Percentiles rank a stretch among this genome's conserved stretches.
Conservation (phyloP, 2,797 vertebrate species). For the Threskiornis aethiopicus region DNA sequence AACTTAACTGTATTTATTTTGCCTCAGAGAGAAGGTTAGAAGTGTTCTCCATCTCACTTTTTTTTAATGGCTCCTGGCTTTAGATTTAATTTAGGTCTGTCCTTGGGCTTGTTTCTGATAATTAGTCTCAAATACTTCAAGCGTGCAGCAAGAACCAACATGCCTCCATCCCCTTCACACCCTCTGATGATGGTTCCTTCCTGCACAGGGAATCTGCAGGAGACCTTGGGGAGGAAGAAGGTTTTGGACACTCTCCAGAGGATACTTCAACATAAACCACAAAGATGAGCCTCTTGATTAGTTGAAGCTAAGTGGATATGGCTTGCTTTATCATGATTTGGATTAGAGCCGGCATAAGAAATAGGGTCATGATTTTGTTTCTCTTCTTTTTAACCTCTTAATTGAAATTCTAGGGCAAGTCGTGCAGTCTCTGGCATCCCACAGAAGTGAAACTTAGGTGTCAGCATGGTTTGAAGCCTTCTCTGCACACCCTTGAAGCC, state of each 20-base stretch:
- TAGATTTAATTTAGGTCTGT: background rate
- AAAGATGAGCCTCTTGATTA: background rate
- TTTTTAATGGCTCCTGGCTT: constrained; percentile 1
- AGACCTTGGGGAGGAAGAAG: background rate
- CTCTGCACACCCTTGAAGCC: background rate
- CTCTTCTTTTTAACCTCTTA: background rate
- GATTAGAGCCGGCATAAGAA: background rate
- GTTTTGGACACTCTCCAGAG: constrained; percentile 15
- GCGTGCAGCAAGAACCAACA: background rate
- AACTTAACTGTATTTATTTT: constrained; percentile 49
- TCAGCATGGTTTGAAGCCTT: background rate
- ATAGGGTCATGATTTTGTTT: background rate
- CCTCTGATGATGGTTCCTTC: background rate
- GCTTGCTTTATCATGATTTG: background rate
- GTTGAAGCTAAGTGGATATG: background rate
- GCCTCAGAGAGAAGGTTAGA: background rate
- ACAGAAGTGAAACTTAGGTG: background rate
- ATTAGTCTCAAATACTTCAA: background rate
- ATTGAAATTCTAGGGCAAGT: background rate
- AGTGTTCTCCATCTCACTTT: background rate
- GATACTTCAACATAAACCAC: background rate
- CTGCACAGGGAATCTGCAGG: background rate
- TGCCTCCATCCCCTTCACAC: background rate
- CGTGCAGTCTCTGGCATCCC: background rate
- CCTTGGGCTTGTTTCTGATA: background rate